Evolutionary conservation across 2,113 vertebrate species (phyloP).

Genomic region (Laterallus jamaicensis): DNA sequence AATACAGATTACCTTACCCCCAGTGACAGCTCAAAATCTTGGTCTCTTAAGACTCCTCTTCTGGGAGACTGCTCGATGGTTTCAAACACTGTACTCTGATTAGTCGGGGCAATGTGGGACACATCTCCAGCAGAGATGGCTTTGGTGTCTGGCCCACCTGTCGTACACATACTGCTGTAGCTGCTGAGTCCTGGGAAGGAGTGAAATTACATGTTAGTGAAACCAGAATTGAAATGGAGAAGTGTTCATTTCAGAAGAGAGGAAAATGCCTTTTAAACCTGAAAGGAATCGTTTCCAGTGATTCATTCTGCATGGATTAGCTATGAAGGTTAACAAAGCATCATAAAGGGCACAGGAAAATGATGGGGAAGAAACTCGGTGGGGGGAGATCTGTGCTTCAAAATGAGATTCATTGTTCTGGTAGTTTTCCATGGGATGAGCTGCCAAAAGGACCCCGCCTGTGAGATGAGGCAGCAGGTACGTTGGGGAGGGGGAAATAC

Average conservation of each 20-base stretch:
- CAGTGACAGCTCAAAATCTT: constrained; percentile 11
- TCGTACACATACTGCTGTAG: background rate
- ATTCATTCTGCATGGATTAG: background rate
- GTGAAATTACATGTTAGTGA: background rate
- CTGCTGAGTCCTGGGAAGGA: background rate
- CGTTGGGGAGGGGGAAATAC: background rate
- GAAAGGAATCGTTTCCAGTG: background rate
- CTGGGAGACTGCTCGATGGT: background rate
- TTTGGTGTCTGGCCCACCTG: background rate
- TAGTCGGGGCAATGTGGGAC: background rate
- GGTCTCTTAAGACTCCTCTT: constrained; percentile 24
- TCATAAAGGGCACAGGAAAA: background rate
- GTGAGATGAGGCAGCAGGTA: background rate
- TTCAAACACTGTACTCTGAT: constrained; percentile 70
- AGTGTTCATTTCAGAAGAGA: background rate
- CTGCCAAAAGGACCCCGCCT: background rate
- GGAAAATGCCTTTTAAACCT: background rate
- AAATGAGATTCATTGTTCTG: background rate
- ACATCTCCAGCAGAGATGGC: background rate
- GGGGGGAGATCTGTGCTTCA: background rate
- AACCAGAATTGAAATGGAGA: background rate
- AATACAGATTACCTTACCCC: background rate
- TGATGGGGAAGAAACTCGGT: background rate
- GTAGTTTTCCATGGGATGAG: background rate
- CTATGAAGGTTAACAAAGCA: background rate